Percentiles rank a stretch among this genome's conserved stretches.
These are phyloP conservation scores for Dione juno DNA, from an alignment of 2,888 invertebrate species.

Conservation along the genomic window DNA sequence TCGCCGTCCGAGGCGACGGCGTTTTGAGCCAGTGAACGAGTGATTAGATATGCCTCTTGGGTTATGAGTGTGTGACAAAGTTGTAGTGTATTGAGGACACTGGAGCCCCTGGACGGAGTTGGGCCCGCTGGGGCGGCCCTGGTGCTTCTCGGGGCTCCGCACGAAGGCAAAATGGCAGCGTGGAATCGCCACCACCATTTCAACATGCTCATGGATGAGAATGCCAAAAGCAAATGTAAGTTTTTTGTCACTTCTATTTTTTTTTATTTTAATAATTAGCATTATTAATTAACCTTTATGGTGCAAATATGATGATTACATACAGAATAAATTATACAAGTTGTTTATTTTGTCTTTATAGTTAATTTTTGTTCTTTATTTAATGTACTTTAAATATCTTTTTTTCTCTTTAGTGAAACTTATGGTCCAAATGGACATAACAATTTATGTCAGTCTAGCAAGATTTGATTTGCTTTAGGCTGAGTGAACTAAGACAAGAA, in stretches of 20 bases:
- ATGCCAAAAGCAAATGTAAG: conserved; percentile 88
- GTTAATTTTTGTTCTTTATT: too few species aligned
- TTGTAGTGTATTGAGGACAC: conserved; percentile 82
- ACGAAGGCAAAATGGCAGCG: conserved; percentile 87
- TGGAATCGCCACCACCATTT: conserved; percentile 90
- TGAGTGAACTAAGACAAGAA: not conserved
- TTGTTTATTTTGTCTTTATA: too few species aligned
- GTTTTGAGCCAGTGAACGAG: conserved; percentile 75
- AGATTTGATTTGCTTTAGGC: not conserved
- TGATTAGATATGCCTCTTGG: conserved; percentile 75
- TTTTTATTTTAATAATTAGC: too few species aligned
- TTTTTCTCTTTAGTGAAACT: too few species aligned
- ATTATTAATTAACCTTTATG: too few species aligned
- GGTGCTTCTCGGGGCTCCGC: conserved; percentile 84
- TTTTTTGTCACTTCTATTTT: conserved; percentile 50
- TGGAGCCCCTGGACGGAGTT: conserved; percentile 86
- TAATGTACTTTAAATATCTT: too few species aligned
- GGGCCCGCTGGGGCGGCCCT: conserved; percentile 85
- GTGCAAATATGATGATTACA: too few species aligned
- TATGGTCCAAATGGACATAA: too few species aligned
- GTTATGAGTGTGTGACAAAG: conserved; percentile 83
- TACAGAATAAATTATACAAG: too few species aligned
- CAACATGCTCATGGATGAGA: conserved; percentile 87
- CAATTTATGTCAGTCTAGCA: too few species aligned
- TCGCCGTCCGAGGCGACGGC: conserved; percentile 72